These are phyloP conservation scores for Solea solea DNA, from an alignment of 2,113 vertebrate genomes.

Conservation along the genomic window DNA sequence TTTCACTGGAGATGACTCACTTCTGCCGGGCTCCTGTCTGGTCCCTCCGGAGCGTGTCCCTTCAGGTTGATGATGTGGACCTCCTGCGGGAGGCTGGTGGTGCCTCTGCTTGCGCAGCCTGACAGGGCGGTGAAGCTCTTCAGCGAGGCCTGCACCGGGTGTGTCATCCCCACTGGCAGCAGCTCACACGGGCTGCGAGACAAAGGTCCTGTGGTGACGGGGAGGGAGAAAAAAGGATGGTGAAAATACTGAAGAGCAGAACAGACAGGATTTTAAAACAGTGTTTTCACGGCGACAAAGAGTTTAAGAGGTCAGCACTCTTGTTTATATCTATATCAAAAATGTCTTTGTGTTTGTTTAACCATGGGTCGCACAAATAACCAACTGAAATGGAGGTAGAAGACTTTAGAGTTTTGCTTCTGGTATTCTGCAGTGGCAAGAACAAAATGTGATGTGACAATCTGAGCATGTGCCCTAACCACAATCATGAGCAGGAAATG, in stretches of 20 bases:
- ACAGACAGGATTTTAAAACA: not conserved
- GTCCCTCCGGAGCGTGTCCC: conserved; percentile 66
- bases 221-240: not conserved
- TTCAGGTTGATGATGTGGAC: conserved; percentile 94
- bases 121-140: conserved; percentile 91
- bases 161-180: conserved; percentile 84
- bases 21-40: conserved; percentile 77
- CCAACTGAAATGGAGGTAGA: no score
- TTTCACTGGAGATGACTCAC: conserved; percentile 71
- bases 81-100: conserved; percentile 85
- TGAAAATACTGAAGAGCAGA: not conserved
- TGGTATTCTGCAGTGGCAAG: no score
- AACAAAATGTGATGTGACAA: no score
- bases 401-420: no score
- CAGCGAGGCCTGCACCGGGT: conserved; percentile 90
- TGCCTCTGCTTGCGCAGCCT: conserved; percentile 93
- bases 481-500: no score
- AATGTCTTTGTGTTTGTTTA: no score
- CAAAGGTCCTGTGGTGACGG: conserved; percentile 80
- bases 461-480: no score
- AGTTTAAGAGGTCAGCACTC: no score
- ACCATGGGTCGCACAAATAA: no score
- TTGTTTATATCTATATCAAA: no score
- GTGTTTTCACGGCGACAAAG: no score
- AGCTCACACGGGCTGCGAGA: conserved; percentile 84